phyloP scores from a whole-genome alignment of 2,888 invertebrate species.

The Siphlonurus alternatus region DNA sequence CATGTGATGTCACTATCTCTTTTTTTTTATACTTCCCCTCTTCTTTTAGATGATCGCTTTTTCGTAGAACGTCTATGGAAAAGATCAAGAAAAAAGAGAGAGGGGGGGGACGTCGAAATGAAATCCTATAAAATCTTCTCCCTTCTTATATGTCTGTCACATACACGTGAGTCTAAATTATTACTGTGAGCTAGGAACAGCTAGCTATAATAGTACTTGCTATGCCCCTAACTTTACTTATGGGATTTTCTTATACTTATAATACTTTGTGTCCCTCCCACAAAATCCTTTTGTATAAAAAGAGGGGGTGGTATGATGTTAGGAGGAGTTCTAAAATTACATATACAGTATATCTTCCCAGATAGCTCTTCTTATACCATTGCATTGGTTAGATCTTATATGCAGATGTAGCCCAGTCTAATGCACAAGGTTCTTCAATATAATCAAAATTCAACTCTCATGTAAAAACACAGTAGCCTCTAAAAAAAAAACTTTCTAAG shows the following conservation, averaged over 20 bases:
- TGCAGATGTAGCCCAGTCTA: too few relatives aligned
- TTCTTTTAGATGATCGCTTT: background rate
- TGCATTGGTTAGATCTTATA: background rate
- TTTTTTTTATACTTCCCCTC: too few relatives aligned
- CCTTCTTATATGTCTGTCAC: background rate
- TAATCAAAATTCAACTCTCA: too few relatives aligned
- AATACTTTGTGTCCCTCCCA: background rate
- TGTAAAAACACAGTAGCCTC: too few relatives aligned
- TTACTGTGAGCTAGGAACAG: too few relatives aligned
- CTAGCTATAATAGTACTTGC: too few relatives aligned
- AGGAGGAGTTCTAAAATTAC: background rate
- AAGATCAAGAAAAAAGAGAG: background rate
- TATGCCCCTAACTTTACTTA: too few relatives aligned
- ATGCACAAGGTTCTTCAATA: too few relatives aligned
- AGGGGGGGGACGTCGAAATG: background rate
- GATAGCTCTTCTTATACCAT: background rate
- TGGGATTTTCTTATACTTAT: background rate
- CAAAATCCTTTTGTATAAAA: background rate
- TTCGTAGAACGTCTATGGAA: background rate
- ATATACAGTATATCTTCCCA: background rate
- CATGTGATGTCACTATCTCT: background rate
- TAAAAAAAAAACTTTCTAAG: too few relatives aligned
- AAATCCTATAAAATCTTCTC: background rate
- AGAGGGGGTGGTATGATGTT: background rate
- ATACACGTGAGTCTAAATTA: slow-evolving; percentile 2